Base-by-base conservation (phyloP, 2,888 invertebrate species). In the Thera obeliscata region DNA sequence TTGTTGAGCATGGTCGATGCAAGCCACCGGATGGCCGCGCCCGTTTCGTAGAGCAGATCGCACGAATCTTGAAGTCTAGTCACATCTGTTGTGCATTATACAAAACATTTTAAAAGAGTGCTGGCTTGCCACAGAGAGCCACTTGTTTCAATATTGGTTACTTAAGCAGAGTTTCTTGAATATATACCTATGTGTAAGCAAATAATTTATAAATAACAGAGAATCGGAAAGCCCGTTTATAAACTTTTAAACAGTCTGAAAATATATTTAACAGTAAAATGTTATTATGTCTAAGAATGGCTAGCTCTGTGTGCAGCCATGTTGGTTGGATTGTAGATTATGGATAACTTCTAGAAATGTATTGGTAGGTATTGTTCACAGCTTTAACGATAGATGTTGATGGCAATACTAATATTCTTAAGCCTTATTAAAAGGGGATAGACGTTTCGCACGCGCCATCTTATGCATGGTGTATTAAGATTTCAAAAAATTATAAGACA, bases 21-120 rank as follows among this genome's bases (percentile, higher is more conserved):
- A 58, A 70, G 76, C 74, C 73, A 76, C 72, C 73, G 74, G 61
- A 70, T 76, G 78, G 54, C 56, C 48, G 35, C 54, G 4, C 41
- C 50, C 62, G 46, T 43, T 48, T 38, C 48, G 35, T 22, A 48
- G 3, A 58, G 76, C 77, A 77, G 74, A 76, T 74, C 76, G 73
- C 76, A 71, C 73, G 74, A 85, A 85, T 86, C 81, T 87, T 84
- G 74, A 78, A 81, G 79, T 90, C 90, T 90, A 90, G 90, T 90
- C 90, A 88, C 87, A 82, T 83, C 85, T 87, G 87, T 88, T 88
- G 88, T 87, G 88, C 85, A 83, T 85, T 81, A 74, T 75, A 68
- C 70, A 64, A 73, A 72, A 73, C 74, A 73, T 74, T 74, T 46
- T 74, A 71, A 66, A 66, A 11, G 58, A 9, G 55, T 12, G 22